These are phyloP conservation scores for Cerastis leucographa DNA, from an alignment of 2,888 invertebrate genomes.

Conservation along the genomic window DNA sequence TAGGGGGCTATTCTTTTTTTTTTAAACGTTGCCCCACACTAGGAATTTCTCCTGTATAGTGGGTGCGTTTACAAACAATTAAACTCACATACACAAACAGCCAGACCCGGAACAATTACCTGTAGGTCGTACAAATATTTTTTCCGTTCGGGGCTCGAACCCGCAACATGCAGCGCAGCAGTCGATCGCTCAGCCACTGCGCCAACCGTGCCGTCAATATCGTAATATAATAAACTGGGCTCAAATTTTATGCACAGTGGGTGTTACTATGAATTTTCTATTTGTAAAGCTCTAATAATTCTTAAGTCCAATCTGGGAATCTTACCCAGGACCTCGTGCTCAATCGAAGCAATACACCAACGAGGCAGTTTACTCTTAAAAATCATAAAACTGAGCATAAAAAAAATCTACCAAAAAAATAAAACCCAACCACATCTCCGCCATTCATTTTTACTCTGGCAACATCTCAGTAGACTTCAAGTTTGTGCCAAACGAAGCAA, in stretches of 20 bases:
- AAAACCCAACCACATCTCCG: slow-evolving; percentile 2
- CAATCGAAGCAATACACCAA: not conserved
- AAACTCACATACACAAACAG: no score
- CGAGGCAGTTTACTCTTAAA: not conserved
- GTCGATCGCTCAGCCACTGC: no score
- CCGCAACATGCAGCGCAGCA: no score
- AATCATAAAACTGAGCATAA: not conserved
- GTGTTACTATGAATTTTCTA: not conserved
- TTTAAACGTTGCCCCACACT: no score
- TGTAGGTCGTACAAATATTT: no score
- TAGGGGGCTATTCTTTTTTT: no score
- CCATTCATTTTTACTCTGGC: slow-evolving; percentile 41
- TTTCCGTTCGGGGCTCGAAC: no score
- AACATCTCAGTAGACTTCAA: slow-evolving; percentile 31
- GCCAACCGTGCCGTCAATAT: no score
- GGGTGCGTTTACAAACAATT: no score
- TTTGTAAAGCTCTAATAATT: not conserved
- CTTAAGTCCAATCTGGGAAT: not conserved
- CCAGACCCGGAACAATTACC: no score
- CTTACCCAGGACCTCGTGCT: not conserved
- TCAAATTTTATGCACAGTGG: not conserved
- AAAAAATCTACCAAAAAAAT: not conserved
- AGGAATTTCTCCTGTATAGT: no score
- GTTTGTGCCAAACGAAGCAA: slow-evolving; percentile 55
- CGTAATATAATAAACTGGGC: not conserved